phyloP scores from a whole-genome alignment of 2,888 invertebrate genomes.

The Athetis lepigone region DNA sequence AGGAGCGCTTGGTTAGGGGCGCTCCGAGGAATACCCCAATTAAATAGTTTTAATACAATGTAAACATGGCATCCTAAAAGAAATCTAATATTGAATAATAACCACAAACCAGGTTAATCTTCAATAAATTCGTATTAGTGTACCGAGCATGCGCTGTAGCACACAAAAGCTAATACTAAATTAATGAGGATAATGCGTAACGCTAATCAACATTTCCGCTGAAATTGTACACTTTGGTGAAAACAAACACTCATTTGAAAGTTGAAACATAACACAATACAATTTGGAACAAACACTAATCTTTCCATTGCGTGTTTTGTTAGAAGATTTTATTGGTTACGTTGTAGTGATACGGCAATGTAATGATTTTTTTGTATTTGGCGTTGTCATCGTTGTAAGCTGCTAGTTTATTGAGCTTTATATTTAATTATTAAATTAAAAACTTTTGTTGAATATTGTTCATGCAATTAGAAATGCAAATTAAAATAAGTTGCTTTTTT shows the following conservation, averaged over 20 bases:
- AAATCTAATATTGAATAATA: background rate
- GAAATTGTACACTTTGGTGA: conserved; percentile 8
- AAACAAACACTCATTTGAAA: conserved; percentile 14
- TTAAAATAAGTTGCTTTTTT: background rate
- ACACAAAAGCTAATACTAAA: conserved; percentile 31
- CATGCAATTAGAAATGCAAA: background rate
- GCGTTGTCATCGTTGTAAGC: background rate
- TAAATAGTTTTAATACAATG: too few species aligned
- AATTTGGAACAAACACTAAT: background rate
- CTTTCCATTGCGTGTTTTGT: conserved; percentile 2
- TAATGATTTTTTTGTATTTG: background rate
- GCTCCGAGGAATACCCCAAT: too few species aligned
- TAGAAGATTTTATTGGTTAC: background rate
- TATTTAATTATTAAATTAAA: too few species aligned
- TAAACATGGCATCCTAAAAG: too few species aligned
- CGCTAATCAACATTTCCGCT: conserved; percentile 44
- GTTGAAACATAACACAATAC: too few species aligned
- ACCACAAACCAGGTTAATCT: conserved; percentile 9
- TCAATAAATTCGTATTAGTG: conserved; percentile 13
- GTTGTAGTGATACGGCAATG: conserved; percentile 21
- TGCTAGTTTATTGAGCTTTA: background rate
- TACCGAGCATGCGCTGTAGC: conserved; percentile 8
- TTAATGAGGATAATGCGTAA: conserved; percentile 53
- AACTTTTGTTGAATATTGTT: too few species aligned
- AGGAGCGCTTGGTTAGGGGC: too few species aligned